Evolutionary conservation across 2,113 vertebrate genomes (phyloP), one percentile per base, ranked within the genome.

Genomic region (Trematocara macrostoma): DNA sequence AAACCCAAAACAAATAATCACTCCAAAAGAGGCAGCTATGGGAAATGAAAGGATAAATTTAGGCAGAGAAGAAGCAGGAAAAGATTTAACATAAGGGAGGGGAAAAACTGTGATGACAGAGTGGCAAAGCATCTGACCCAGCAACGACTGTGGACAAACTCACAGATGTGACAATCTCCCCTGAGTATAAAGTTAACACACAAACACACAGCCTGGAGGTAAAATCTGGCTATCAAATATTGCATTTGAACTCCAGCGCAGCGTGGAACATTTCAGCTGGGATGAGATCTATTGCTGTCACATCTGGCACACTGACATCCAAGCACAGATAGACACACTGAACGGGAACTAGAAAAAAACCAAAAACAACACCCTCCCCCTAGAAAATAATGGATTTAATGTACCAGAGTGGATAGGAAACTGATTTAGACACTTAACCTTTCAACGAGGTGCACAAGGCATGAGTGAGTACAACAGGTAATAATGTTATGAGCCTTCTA

Each of bases 151-250:
- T 91, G 88, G 91, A 87, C 84, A 86, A 84, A 93, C 83, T 92
- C 91, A 90, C 93, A 95, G 94, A 95, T 95, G 94, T 91, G 93
- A 59, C 90, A 91, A 29, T 78, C 47, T 90, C 87, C 84, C 85
- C 64, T 40, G 90, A 91, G 93, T 67, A 57, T 78, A 26, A 86
- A 81, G 49, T 78, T 83, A 40, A 89, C 91, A 79, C 59, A 78
- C 87, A 92, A 57, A 87, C 78, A 89, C 64, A 92, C 76, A 82
- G 85, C 89, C 91, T 84, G 69, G 53, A 86, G 90, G 81, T 34
- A 52, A 90, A 92, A 92, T 92, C 87, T 92, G 92, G 61, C 83
- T 84, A 64, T 85, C 85, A 81, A 89, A 56, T 61, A 74, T 26
- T 84, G 51, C 83, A 91, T 92, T 86, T 87, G 34, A 12, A 87